Base-by-base conservation (phyloP, 2,888 invertebrate species). In the Cyclophora punctaria region DNA sequence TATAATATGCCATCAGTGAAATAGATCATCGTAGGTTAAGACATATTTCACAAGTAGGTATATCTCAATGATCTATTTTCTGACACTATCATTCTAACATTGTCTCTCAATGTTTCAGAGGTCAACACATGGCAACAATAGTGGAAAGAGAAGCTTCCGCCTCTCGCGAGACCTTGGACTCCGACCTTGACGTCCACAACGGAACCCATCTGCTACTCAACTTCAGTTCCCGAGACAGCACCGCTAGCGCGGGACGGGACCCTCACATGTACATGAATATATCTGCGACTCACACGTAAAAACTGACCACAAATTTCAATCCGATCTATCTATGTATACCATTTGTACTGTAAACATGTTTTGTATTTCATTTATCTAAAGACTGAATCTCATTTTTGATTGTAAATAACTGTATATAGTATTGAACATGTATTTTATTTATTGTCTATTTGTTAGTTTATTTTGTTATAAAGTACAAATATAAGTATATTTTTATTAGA, bases 221-320 rank as follows among this genome's bases (percentile, higher is more conserved):
- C 61, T 87, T 86, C 64, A 63, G 69, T 2, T 55, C 73, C 2
- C 76, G 80, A 52, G 82, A 79, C 46, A 49, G 66, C 45, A 53
- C 65, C 46, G 46, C 60, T 40, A 56, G 58, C 6, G 20, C 20
- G 20, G 20, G 20, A 20, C 20, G 20, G 20, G 73, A 72, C 3
- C 79, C 82, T 0, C 89, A 88, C 62, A 74, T 88, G 78, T 89
- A 89, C 52, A 89, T 89, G 81, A 89, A 89, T 60, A 84, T 89
- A 67, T 85, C 89, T 7, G 80, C 89, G 44, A 78, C 88, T 5
- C 84, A 85, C 56, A 78, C 81, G 41, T 84, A 74, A 64, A 20
- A 20, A 20, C 20, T 20, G 1, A 1, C 20, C 20, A 20, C 2
- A 20, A 20, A 20, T 20, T 20, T 20, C 20, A 20, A 20, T 20